Conservation (phyloP, 2,888 invertebrate genomes). For the Thumatha senex region DNA sequence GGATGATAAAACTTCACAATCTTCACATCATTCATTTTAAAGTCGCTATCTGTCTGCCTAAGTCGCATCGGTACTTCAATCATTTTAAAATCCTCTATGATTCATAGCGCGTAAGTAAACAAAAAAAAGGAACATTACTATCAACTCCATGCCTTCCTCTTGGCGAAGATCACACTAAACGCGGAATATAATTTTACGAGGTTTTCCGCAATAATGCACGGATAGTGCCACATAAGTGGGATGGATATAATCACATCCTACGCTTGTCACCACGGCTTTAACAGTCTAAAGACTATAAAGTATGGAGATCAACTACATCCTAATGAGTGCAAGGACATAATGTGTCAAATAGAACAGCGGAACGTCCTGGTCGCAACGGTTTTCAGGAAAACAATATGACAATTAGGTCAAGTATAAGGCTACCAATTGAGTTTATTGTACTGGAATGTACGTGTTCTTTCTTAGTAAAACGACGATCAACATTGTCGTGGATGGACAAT, state of each 20-base stretch:
- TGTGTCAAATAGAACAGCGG: constrained; percentile 21
- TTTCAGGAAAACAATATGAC: constrained; percentile 10
- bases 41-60: too few species aligned
- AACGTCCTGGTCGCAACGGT: constrained; percentile 6
- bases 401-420: constrained; percentile 7
- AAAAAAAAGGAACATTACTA: constrained; percentile 35
- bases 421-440: constrained; percentile 4
- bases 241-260: constrained; percentile 64
- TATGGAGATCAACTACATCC: constrained; percentile 69
- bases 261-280: constrained; percentile 45
- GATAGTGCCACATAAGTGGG: constrained; percentile 46
- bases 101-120: constrained; percentile 17
- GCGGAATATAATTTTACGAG: constrained; percentile 51
- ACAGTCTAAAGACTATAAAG: constrained; percentile 51
- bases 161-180: constrained; percentile 40
- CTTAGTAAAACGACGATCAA: background rate
- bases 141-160: constrained; percentile 43
- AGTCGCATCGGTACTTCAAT: too few species aligned
- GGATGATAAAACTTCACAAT: background rate
- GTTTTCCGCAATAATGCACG: constrained; percentile 67
- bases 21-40: too few species aligned
- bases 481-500: background rate
- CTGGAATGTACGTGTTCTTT: background rate
- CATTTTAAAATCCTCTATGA: constrained; percentile 7
- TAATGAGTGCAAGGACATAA: constrained; percentile 65